phyloP scores from a whole-genome alignment of 2,113 vertebrate species.

The Stigmatopora nigra region DNA sequence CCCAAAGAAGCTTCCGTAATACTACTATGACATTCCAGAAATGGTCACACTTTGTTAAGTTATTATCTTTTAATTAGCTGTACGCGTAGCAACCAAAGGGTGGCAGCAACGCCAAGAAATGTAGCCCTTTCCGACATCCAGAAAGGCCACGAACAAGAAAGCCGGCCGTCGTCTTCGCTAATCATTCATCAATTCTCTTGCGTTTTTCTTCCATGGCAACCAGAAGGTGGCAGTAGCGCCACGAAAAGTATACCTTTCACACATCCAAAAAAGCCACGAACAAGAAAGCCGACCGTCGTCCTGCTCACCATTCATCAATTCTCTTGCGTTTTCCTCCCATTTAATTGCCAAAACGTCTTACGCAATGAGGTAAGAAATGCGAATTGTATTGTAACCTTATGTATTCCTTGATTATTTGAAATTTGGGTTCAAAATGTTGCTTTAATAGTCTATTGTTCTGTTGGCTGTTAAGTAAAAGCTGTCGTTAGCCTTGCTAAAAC shows the following conservation, averaged over 20 bases:
- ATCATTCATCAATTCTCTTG: slow-evolving; percentile 14
- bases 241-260: neutral
- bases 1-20: too few relatives aligned
- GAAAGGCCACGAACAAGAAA: neutral
- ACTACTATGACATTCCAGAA: neutral
- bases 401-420: neutral
- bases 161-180: neutral
- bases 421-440: neutral
- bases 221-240: neutral
- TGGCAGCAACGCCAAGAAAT: neutral
- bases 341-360: slow-evolving; percentile 61
- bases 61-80: neutral
- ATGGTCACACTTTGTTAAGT: neutral
- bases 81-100: neutral
- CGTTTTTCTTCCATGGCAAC: neutral
- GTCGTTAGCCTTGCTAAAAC: neutral
- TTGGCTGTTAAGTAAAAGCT: neutral
- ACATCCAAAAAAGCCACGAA: neutral
- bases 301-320: slow-evolving; percentile 1
- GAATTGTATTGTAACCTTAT: rapidly evolving
- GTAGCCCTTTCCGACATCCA: neutral
- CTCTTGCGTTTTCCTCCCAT: slow-evolving; percentile 3
- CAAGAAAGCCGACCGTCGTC: neutral
- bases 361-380: slow-evolving; percentile 56
- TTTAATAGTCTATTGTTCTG: neutral